These are phyloP conservation scores for Macaca mulatta DNA, from an alignment of 2,113 vertebrate genomes.

Conservation along the genomic window DNA sequence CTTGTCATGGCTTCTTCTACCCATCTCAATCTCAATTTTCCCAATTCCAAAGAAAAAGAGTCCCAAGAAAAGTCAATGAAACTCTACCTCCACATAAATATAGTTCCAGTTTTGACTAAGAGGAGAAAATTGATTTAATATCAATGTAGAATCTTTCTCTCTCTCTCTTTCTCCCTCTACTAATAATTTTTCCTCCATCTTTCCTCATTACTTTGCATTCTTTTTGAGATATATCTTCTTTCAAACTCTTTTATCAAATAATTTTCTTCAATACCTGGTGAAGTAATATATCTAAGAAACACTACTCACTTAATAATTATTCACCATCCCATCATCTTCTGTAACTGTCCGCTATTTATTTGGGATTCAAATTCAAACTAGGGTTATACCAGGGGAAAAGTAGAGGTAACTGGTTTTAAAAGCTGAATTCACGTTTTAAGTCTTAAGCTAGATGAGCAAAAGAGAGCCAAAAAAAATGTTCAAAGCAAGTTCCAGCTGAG, in stretches of 20 bases:
- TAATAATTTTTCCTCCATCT: background rate
- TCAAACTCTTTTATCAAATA: background rate
- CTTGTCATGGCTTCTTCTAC: background rate
- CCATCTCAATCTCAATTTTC: background rate
- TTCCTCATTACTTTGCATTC: background rate
- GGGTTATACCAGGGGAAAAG: background rate
- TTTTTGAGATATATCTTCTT: background rate
- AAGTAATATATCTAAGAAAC: background rate
- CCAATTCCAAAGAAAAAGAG: background rate
- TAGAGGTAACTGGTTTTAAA: background rate
- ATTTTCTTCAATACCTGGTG: background rate
- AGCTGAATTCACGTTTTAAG: background rate
- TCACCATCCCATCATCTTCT: background rate
- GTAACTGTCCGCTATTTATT: background rate
- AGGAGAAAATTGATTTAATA: background rate
- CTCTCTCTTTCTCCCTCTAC: background rate
- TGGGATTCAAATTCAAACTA: background rate
- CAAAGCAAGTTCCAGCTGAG: background rate
- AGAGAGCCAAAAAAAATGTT: background rate
- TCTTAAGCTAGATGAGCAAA: background rate
- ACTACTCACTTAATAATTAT: background rate
- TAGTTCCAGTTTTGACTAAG: background rate
- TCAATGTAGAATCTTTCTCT: background rate
- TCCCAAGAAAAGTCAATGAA: background rate
- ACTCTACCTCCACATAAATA: rapidly evolving